Base-by-base conservation (phyloP, 2,113 vertebrate species). In the Syngnathus floridae region DNA sequence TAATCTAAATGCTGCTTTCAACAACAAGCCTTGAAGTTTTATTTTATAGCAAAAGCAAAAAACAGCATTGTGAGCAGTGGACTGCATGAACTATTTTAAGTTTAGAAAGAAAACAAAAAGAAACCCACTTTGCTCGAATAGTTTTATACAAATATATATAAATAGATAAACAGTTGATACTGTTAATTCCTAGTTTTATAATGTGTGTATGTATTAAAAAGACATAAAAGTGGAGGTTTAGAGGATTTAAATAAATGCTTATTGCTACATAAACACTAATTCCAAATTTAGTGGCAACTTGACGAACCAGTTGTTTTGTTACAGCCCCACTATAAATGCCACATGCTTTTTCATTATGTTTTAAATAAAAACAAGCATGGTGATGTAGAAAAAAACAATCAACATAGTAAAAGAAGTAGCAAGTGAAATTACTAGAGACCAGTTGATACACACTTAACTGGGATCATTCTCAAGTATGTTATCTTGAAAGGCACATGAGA, bases 1-100 rank as follows among this genome's bases (percentile, higher is more conserved):
- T 71, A 69, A 63, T 81, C 79, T 65, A 70, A 72, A 16, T 66
- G 74, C 64, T 63, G 56, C 70, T 73, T 68, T 80, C 64, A 76
- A 77, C 77, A 77, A 65, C 57, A 66, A 64, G 51, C n/a, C 66
- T 77, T 58, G 62, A 69, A 74, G 73, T 35, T 8, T 4, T 12
- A 21, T 1, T 17, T 36, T 26, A 40, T 40, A 38, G 54, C n/a
- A 1, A 7, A 16, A 70, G 36, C 46, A 54, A n/a, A 26, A 54
- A 12, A 12, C 1, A 9, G 51, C 26, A 35, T 31, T 56, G 52
- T 65, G 48, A 63, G 54, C 49, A 36, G 64, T n/a, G 56, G 26
- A 38, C 14, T 56, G 41, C n/a, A 60, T 70, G 68, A 59, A 69
- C 31, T 61, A 13, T 64, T 61, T 38, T 60, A 46, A 0, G 26